These are phyloP conservation scores for Nasalis larvatus DNA, from an alignment of 2,113 vertebrate genomes.

Conservation along the genomic window DNA sequence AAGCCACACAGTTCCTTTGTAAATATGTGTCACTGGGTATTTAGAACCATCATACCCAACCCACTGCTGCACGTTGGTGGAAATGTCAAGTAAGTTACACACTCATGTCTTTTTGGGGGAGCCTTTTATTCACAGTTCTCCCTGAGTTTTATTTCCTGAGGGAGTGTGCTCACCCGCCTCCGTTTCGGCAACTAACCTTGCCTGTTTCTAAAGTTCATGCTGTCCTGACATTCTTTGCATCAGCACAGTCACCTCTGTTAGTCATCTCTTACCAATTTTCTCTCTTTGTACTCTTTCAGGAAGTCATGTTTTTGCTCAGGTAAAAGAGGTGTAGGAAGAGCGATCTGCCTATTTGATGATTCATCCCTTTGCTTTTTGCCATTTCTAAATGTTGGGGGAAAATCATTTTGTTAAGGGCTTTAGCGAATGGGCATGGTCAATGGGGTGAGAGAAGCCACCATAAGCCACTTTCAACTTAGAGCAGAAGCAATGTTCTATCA, in stretches of 20 bases:
- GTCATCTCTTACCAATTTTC: conserved; percentile 76
- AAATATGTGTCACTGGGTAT: conserved; percentile 66
- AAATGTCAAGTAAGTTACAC: conserved; percentile 79
- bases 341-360: conserved; percentile 55
- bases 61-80: conserved; percentile 75
- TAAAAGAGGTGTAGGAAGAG: conserved; percentile 74
- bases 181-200: background rate
- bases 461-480: background rate
- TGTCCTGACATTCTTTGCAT: conserved; percentile 69
- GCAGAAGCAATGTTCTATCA: background rate
- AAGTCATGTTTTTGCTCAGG: conserved; percentile 74
- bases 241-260: conserved; percentile 72
- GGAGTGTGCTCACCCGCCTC: conserved; percentile 10
- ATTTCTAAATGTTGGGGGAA: conserved; percentile 20
- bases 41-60: conserved; percentile 61
- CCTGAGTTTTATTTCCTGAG: background rate
- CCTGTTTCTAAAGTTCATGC: conserved; percentile 51
- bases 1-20: conserved; percentile 59
- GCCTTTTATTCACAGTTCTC: conserved; percentile 58
- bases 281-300: conserved; percentile 62
- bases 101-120: conserved; percentile 72
- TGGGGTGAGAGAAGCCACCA: background rate
- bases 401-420: background rate
- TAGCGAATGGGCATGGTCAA: background rate
- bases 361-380: conserved; percentile 68